phyloP scores from a whole-genome alignment of 2,113 vertebrate genomes.

The Stigmatopora nigra region DNA sequence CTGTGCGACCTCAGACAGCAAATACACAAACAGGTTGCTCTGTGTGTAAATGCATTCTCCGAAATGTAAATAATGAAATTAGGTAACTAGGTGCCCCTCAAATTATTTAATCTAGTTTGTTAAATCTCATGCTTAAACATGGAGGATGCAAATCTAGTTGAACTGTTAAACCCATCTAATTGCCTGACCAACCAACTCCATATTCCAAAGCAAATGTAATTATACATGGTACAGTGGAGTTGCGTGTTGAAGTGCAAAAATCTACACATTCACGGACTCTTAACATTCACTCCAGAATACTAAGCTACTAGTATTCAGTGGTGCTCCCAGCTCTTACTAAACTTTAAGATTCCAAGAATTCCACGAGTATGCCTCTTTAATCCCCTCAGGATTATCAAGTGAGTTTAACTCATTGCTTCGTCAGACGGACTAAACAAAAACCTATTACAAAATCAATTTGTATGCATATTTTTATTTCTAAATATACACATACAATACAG shows the following conservation, averaged over 20 bases:
- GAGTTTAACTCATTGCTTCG: constrained; percentile 41
- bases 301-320: constrained; percentile 52
- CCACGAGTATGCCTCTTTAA: constrained; percentile 60
- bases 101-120: not conserved
- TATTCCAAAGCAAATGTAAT: not conserved
- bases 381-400: constrained; percentile 59
- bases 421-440: constrained; percentile 16
- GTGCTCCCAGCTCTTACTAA: constrained; percentile 45
- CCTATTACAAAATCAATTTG: constrained; percentile 1
- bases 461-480: not conserved
- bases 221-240: not conserved
- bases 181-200: not conserved
- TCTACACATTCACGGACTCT: constrained; percentile 19
- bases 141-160: not conserved
- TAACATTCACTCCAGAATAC: constrained; percentile 15
- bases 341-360: constrained; percentile 64
- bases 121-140: not conserved
- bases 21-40: constrained; percentile 29
- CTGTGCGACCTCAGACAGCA: constrained; percentile 50
- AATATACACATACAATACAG: not conserved
- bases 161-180: not conserved
- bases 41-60: constrained; percentile 20
- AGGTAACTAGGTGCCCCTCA: not conserved
- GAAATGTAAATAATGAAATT: constrained; percentile 9
- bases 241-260: constrained; percentile 16